Percentiles rank a stretch among this genome's conserved stretches.
phyloP scores from a whole-genome alignment of 2,113 vertebrate genomes.

The Tympanuchus pallidicinctus region DNA sequence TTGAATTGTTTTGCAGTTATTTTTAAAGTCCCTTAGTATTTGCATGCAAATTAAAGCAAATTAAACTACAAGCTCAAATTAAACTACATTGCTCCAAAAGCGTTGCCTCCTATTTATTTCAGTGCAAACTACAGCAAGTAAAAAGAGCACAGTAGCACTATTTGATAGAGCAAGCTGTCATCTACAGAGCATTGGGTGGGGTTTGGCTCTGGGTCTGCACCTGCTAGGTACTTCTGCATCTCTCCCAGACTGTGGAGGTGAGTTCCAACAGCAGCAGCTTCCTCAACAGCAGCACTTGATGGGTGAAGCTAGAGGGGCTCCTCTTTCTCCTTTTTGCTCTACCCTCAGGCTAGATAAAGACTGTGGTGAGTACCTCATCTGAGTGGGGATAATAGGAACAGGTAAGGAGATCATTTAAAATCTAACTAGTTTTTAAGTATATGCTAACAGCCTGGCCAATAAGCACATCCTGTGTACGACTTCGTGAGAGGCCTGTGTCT shows the following conservation, averaged over 20 bases:
- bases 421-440: not conserved
- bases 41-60: conserved; percentile 9
- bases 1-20: conserved; percentile 1
- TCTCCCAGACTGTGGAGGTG: not conserved
- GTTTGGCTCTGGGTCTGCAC: not conserved
- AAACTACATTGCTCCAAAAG: not conserved
- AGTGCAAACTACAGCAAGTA: no score
- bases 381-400: not conserved
- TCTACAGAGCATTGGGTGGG: no score
- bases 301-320: not conserved
- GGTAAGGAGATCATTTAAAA: not conserved
- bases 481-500: not conserved
- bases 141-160: no score
- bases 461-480: not conserved
- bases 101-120: no score
- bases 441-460: not conserved
- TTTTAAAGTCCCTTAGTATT: not conserved
- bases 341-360: not conserved
- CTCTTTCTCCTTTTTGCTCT: not conserved
- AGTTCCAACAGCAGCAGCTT: not conserved
- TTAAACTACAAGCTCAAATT: not conserved
- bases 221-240: not conserved
- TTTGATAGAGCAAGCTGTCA: no score
- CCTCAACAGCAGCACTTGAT: not conserved
- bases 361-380: not conserved